A percentile compares a stretch with the other conserved stretches of the same genome.
phyloP scores from a whole-genome alignment of 2,888 invertebrate species.

The Apamea crenata region DNA sequence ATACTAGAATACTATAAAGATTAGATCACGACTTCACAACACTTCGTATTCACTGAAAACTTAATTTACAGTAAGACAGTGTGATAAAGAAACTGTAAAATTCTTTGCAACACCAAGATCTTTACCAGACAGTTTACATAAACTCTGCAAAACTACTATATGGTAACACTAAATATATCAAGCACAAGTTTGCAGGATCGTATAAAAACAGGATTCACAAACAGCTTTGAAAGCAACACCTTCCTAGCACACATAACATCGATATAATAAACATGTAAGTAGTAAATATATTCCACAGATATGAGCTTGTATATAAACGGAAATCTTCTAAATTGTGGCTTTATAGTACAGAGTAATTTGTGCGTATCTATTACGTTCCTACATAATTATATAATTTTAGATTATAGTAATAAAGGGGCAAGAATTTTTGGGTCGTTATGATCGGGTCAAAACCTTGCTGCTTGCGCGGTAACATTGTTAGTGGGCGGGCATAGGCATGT shows the following conservation, averaged over 20 bases:
- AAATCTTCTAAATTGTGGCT: slow-evolving; percentile 71
- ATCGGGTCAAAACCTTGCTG: background rate
- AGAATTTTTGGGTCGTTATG: background rate
- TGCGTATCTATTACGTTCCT: slow-evolving; percentile 85
- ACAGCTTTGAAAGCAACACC: slow-evolving; percentile 73
- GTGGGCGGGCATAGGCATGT: no score
- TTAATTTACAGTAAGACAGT: background rate
- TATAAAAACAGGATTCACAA: slow-evolving; percentile 70
- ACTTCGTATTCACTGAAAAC: slow-evolving; percentile 15
- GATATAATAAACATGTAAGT: slow-evolving; percentile 61
- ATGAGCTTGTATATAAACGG: slow-evolving; percentile 63
- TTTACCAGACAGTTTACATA: slow-evolving; percentile 27
- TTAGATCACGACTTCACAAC: background rate
- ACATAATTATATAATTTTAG: slow-evolving; percentile 66
- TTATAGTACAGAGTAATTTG: slow-evolving; percentile 78
- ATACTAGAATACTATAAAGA: background rate
- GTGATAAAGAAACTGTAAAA: background rate
- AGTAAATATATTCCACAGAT: slow-evolving; percentile 47
- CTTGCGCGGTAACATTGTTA: background rate
- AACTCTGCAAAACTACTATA: slow-evolving; percentile 36
- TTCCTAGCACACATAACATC: slow-evolving; percentile 72
- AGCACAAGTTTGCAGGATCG: slow-evolving; percentile 52
- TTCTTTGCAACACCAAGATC: slow-evolving; percentile 16
- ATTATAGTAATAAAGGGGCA: slow-evolving; percentile 50
- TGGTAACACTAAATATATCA: slow-evolving; percentile 32